A percentile compares a stretch with the other conserved stretches of the same genome.
Evolutionary conservation across 2,797 vertebrate species (phyloP).

Genomic region (Molossus alvarezi): DNA sequence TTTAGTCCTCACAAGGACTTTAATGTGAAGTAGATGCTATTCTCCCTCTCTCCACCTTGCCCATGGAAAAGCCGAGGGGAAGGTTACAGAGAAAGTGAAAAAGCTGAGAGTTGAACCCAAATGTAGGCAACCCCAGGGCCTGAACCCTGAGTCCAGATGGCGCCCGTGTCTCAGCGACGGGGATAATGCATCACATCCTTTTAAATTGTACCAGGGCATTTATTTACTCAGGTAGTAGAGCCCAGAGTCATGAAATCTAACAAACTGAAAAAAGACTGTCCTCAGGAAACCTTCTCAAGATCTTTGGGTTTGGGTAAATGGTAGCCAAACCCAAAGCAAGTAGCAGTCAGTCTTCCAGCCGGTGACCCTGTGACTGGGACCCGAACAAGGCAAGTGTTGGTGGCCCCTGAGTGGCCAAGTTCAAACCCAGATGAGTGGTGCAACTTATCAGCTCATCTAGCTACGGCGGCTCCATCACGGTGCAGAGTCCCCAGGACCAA

Average conservation of each 20-base stretch:
- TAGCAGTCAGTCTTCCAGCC: neutral
- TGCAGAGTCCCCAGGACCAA: neutral
- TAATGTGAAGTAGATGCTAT: neutral
- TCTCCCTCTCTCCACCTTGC: neutral
- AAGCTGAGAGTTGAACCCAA: neutral
- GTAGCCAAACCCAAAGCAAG: neutral
- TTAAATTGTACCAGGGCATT: neutral
- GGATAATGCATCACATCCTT: neutral
- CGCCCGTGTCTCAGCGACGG: neutral
- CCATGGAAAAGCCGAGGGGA: neutral
- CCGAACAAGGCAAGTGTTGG: neutral
- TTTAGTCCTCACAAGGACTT: conserved; percentile 33
- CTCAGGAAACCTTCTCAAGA: neutral
- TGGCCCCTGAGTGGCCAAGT: neutral
- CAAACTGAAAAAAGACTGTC: neutral
- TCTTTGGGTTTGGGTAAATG: neutral
- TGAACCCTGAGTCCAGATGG: rapidly evolving
- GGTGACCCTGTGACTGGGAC: neutral
- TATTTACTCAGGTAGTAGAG: neutral
- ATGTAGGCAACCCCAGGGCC: no score
- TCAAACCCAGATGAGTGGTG: neutral
- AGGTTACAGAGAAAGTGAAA: neutral
- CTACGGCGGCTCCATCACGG: neutral
- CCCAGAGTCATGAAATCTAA: neutral
- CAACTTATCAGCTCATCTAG: neutral